phyloP scores from a whole-genome alignment of 2,888 invertebrate species.

The Artemia sp. region DNA sequence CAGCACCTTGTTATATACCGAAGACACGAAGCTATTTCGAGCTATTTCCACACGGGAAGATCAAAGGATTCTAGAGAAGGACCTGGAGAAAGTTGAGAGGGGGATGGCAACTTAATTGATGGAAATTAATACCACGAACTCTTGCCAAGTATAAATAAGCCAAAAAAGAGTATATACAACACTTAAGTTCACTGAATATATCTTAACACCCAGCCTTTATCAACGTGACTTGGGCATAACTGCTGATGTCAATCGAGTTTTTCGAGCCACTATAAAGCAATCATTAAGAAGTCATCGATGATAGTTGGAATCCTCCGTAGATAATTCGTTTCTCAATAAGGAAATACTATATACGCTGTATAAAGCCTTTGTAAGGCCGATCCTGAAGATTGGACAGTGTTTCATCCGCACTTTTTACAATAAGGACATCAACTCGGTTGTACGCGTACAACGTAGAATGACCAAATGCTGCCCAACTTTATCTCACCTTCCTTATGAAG shows the following conservation, averaged over 20 bases:
- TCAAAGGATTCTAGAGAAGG: too few species aligned
- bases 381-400: background rate
- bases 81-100: too few species aligned
- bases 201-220: too few species aligned
- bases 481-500: background rate
- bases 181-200: background rate
- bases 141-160: background rate
- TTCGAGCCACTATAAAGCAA: background rate
- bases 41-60: too few species aligned
- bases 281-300: background rate
- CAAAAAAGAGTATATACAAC: background rate
- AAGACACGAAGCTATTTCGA: too few species aligned
- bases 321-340: background rate
- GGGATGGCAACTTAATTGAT: too few species aligned
- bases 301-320: background rate
- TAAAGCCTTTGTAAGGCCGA: background rate
- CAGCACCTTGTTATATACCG: too few species aligned
- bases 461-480: background rate
- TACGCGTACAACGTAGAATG: background rate
- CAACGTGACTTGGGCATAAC: too few species aligned
- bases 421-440: background rate
- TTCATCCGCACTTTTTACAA: background rate
- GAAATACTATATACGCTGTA: background rate
- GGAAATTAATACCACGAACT: too few species aligned
- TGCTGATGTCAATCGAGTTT: background rate